Conservation (phyloP, 2,113 vertebrate genomes). For the Panthera uncia region DNA sequence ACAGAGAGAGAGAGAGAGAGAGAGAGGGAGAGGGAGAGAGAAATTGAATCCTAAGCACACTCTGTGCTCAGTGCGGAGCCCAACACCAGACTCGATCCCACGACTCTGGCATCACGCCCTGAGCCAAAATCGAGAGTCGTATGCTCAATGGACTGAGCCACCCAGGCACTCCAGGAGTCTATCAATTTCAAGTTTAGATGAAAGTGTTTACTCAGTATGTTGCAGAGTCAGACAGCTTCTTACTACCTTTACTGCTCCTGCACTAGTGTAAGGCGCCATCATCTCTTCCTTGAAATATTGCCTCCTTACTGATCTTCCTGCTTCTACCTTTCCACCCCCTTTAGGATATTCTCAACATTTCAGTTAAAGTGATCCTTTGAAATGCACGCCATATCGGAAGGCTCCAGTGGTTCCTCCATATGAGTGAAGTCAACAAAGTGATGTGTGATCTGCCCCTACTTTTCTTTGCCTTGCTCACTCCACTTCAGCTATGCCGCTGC, state of each 20-base stretch:
- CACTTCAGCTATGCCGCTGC: background rate
- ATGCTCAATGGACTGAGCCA: too few relatives aligned
- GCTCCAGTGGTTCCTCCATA: background rate
- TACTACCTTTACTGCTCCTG: background rate
- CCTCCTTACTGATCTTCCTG: background rate
- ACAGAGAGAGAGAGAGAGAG: too few relatives aligned
- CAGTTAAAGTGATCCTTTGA: background rate
- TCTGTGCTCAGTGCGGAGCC: too few relatives aligned
- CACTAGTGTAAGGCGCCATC: background rate
- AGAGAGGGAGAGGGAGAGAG: too few relatives aligned
- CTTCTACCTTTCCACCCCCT: background rate
- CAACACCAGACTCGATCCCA: too few relatives aligned
- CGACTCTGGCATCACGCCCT: too few relatives aligned
- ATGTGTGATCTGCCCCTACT: background rate
- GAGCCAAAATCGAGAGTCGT: too few relatives aligned
- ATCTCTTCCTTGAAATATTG: background rate
- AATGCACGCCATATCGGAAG: background rate
- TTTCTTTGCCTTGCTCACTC: background rate
- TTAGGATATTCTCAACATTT: background rate
- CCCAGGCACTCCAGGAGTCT: background rate
- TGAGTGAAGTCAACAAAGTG: background rate
- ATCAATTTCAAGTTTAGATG: background rate
- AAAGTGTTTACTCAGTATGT: background rate
- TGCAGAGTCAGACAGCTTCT: background rate
- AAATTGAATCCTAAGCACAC: too few relatives aligned